phyloP scores from a whole-genome alignment of 2,113 vertebrate genomes.

The Pachyramphus minor region DNA sequence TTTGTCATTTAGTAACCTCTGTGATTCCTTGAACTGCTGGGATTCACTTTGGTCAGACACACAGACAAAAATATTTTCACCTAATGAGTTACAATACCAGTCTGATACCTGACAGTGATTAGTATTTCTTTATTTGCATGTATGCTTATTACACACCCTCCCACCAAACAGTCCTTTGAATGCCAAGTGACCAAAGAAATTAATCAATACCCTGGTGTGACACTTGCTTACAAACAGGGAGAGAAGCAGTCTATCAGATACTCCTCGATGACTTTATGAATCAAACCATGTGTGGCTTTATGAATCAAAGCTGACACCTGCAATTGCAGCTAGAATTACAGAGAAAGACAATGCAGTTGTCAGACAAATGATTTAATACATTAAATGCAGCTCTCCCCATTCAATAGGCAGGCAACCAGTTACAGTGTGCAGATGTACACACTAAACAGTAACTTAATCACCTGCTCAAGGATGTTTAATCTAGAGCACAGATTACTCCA shows the following conservation, averaged over 20 bases:
- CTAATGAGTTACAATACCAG: neutral
- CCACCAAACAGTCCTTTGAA: neutral
- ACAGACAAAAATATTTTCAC: neutral
- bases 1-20: neutral
- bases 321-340: neutral
- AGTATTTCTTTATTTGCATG: neutral
- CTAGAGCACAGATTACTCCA: neutral
- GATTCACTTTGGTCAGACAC: neutral
- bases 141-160: neutral
- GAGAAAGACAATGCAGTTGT: neutral
- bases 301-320: slow-evolving; percentile 3
- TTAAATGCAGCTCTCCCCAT: neutral
- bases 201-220: neutral
- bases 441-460: neutral
- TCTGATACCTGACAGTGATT: neutral
- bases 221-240: neutral
- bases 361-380: neutral
- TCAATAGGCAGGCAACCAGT: neutral
- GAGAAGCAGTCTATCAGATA: neutral
- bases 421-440: neutral
- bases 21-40: neutral
- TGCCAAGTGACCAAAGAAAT: neutral
- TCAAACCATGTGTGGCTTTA: neutral
- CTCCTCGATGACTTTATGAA: neutral
- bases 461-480: neutral